phyloP scores from a whole-genome alignment of 2,797 vertebrate genomes.

The Australoheros facetus region DNA sequence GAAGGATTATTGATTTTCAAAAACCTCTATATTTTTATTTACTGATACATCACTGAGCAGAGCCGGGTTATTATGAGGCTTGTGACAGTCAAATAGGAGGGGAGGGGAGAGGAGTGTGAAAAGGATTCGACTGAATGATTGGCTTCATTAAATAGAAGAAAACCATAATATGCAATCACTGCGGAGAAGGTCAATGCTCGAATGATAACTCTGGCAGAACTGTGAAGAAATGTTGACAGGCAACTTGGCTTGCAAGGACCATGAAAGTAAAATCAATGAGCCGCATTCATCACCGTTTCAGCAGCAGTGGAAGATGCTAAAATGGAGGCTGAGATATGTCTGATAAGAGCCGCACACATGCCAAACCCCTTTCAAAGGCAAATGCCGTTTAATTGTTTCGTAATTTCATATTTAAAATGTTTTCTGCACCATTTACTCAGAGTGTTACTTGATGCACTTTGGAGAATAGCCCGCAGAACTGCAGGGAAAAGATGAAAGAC shows the following conservation, averaged over 20 bases:
- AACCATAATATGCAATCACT: constrained; percentile 11
- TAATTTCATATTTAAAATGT: constrained; percentile 18
- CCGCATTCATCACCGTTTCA: constrained; percentile 25
- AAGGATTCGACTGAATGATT: background rate
- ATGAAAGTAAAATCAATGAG: constrained; percentile 43
- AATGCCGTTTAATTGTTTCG: constrained; percentile 30
- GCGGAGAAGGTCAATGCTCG: constrained; percentile 25
- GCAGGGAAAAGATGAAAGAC: constrained; percentile 13
- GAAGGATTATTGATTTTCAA: background rate
- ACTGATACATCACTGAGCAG: background rate
- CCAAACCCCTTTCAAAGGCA: constrained; percentile 18
- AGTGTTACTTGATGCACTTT: constrained; percentile 19
- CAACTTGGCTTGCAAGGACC: constrained; percentile 2
- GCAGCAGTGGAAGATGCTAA: constrained; percentile 13
- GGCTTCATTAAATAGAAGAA: constrained; percentile 33
- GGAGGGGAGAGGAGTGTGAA: background rate
- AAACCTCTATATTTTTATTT: background rate
- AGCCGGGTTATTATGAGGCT: background rate
- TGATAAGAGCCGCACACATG: constrained; percentile 6
- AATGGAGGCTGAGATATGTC: background rate
- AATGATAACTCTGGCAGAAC: constrained; percentile 17
- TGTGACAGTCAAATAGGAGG: background rate
- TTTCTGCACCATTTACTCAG: constrained; percentile 23
- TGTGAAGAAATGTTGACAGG: constrained; percentile 24
- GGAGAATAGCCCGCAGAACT: constrained; percentile 8